Conservation (phyloP, 2,888 invertebrate species). For the Megamerina dolium region DNA sequence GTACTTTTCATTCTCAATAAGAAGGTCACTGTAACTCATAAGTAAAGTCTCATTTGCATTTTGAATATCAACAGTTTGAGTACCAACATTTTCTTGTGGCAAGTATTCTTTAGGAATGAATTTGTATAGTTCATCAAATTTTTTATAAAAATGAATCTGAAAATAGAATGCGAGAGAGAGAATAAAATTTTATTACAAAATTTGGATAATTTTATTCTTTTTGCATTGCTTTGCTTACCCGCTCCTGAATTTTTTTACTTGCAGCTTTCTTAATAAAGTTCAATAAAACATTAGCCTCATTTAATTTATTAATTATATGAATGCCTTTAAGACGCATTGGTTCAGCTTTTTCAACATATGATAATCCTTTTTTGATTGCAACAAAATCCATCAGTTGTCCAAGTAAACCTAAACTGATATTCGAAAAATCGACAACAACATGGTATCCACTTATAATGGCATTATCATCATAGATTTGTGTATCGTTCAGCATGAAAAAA, state of each 20-base stretch:
- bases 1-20: slow-evolving; percentile 26
- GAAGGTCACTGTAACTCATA: slow-evolving; percentile 22
- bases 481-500: slow-evolving; percentile 56
- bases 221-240: too few relatives aligned
- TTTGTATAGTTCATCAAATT: slow-evolving; percentile 55
- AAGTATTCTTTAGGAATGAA: slow-evolving; percentile 54
- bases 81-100: slow-evolving; percentile 62
- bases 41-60: slow-evolving; percentile 23
- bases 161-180: too few relatives aligned
- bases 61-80: too few relatives aligned
- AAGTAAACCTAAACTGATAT: slow-evolving; percentile 53
- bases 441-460: slow-evolving; percentile 38
- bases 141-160: slow-evolving; percentile 54
- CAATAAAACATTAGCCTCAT: slow-evolving; percentile 56
- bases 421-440: slow-evolving; percentile 50
- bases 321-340: slow-evolving; percentile 58
- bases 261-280: slow-evolving; percentile 55
- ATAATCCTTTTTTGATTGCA: slow-evolving; percentile 55
- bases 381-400: slow-evolving; percentile 56
- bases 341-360: slow-evolving; percentile 55
- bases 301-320: slow-evolving; percentile 57
- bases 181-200: too few relatives aligned
- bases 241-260: slow-evolving; percentile 56
- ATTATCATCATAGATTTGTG: slow-evolving; percentile 58
- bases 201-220: too few relatives aligned